These are phyloP conservation scores for Oreochromis grahami DNA, from an alignment of 2,797 vertebrate genomes.

Conservation along the genomic window DNA sequence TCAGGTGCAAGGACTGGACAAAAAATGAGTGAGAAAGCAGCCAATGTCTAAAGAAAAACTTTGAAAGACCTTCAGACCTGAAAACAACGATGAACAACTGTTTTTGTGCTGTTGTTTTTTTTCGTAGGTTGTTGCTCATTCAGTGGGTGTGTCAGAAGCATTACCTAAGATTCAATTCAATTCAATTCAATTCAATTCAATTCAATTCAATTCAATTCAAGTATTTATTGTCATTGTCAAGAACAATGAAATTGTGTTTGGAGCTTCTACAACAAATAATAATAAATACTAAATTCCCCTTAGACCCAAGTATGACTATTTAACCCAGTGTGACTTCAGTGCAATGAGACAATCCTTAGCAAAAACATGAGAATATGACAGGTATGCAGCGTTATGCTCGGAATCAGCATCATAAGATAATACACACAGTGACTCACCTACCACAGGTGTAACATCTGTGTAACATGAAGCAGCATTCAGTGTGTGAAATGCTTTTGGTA, in stretches of 20 bases:
- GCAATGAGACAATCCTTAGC: too few relatives aligned
- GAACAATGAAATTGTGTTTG: too few relatives aligned
- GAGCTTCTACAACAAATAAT: too few relatives aligned
- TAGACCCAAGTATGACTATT: too few relatives aligned
- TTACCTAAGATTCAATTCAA: neutral
- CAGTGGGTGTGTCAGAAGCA: neutral
- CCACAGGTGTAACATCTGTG: neutral
- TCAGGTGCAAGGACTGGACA: neutral
- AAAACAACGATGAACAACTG: neutral
- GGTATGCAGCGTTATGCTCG: neutral
- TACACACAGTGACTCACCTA: neutral
- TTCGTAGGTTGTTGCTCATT: neutral
- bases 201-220: too few relatives aligned
- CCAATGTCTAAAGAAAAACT: neutral
- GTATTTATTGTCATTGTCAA: too few relatives aligned
- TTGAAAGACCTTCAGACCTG: neutral
- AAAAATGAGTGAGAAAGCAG: neutral
- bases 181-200: too few relatives aligned
- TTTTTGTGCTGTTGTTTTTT: neutral
- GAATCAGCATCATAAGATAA: neutral
- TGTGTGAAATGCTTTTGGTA: neutral
- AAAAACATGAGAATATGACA: too few relatives aligned
- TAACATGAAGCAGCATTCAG: neutral
- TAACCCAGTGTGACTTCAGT: too few relatives aligned
- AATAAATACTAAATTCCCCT: too few relatives aligned